phyloP scores from a whole-genome alignment of 2,113 vertebrate species.

The Leuciscus idus region DNA sequence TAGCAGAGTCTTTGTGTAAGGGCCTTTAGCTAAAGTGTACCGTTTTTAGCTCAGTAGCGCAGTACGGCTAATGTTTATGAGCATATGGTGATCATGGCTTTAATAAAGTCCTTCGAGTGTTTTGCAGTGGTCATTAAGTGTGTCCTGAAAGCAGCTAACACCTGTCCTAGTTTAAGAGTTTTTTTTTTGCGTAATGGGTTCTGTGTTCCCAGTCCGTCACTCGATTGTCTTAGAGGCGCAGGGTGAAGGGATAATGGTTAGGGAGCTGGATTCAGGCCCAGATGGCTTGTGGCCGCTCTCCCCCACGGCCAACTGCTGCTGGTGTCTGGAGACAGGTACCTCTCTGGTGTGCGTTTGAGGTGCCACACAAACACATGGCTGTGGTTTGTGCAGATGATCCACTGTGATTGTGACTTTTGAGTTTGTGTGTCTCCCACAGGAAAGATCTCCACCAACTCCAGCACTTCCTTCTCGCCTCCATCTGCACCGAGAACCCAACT shows the following conservation, averaged over 20 bases:
- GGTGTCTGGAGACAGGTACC: conserved; percentile 80
- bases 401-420: neutral
- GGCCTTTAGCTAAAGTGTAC: conserved; percentile 33
- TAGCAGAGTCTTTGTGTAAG: conserved; percentile 14
- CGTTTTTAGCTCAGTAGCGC: neutral
- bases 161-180: conserved; percentile 23
- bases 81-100: neutral
- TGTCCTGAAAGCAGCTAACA: neutral
- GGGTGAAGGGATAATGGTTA: conserved; percentile 74
- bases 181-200: conserved; percentile 64
- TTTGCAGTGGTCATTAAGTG: neutral
- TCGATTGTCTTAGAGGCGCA: conserved; percentile 71
- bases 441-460: conserved; percentile 77
- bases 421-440: conserved; percentile 60
- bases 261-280: conserved; percentile 71
- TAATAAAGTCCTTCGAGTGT: neutral
- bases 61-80: neutral
- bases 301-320: conserved; percentile 77
- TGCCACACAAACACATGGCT: conserved; percentile 61
- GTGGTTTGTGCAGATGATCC: conserved; percentile 11
- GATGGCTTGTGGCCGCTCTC: conserved; percentile 70
- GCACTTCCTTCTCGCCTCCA: conserved; percentile 77
- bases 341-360: conserved; percentile 66
- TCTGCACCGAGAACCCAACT: conserved; percentile 86
- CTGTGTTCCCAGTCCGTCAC: conserved; percentile 60